phyloP scores from a whole-genome alignment of 2,888 invertebrate species.

The Eumacrocentrus americanus region DNA sequence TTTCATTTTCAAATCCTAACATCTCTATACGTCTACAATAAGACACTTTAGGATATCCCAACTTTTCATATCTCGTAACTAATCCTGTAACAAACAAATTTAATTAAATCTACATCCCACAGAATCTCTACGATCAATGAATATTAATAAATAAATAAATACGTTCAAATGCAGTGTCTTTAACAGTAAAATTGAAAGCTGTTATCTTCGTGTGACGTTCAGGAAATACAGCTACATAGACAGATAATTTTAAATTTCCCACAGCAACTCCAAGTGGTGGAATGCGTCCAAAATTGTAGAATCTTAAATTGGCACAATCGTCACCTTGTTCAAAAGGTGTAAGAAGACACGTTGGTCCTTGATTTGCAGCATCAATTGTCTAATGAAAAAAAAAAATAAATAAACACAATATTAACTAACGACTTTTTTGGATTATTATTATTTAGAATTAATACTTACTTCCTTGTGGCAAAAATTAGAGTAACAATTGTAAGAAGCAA shows the following conservation, averaged over 20 bases:
- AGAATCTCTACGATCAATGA: neutral
- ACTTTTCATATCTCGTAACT: constrained; percentile 48
- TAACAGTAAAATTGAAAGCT: constrained; percentile 54
- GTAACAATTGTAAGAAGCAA: constrained; percentile 45
- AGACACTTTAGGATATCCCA: constrained; percentile 39
- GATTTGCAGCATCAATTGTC: constrained; percentile 8
- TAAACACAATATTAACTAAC: neutral
- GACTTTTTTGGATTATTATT: neutral
- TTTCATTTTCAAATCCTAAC: constrained; percentile 34
- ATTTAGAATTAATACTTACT: constrained; percentile 40
- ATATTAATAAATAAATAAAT: neutral
- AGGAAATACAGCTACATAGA: constrained; percentile 43
- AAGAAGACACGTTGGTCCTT: constrained; percentile 42
- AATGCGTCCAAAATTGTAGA: constrained; percentile 41
- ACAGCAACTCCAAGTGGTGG: constrained; percentile 35
- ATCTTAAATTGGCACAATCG: constrained; percentile 48
- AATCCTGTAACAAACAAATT: constrained; percentile 40
- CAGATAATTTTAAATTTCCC: constrained; percentile 45
- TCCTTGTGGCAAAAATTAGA: constrained; percentile 48
- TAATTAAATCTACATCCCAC: constrained; percentile 1
- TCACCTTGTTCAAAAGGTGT: constrained; percentile 38
- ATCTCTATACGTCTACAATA: constrained; percentile 46
- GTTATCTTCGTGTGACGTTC: constrained; percentile 38
- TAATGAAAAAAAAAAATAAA: constrained; percentile 3
- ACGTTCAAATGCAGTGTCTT: constrained; percentile 48